Conservation (phyloP, 2,113 vertebrate species). For the Psammodynastes pulverulentus region DNA sequence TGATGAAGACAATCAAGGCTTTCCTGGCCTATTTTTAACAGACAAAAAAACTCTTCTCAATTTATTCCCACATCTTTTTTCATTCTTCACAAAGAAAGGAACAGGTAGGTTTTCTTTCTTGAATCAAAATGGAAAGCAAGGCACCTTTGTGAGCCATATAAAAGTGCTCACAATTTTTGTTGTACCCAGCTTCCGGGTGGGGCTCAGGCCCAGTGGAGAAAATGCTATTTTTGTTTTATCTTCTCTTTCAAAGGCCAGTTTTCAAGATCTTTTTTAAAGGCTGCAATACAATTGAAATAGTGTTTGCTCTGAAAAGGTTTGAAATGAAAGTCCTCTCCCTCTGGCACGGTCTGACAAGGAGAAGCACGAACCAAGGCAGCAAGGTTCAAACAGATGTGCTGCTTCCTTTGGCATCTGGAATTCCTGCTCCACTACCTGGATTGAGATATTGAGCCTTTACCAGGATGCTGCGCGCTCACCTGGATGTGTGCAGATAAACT, state of each 20-base stretch:
- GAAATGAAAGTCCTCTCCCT: fast-evolving
- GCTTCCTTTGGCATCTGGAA: neutral
- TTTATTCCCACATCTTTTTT: constrained; percentile 35
- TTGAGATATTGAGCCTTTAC: neutral
- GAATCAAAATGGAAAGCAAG: constrained; percentile 12
- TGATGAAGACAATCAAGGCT: constrained; percentile 50
- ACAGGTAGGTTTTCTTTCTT: neutral
- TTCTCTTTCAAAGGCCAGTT: neutral
- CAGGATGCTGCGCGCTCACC: neutral
- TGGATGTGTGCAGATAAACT: neutral
- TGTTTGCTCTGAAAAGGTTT: neutral
- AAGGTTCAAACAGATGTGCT: neutral
- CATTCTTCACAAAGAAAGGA: constrained; percentile 20
- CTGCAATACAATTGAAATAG: neutral
- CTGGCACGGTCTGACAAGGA: neutral
- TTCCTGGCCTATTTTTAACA: constrained; percentile 12
- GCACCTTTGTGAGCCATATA: constrained; percentile 11
- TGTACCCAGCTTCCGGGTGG: neutral
- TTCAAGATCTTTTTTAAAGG: neutral
- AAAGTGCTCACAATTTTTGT: neutral
- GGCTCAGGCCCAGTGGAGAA: fast-evolving
- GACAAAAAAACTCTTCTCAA: constrained; percentile 47
- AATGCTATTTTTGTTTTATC: neutral
- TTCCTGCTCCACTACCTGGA: neutral
- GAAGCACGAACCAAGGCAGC: neutral